Evolutionary conservation across 2,113 vertebrate genomes (phyloP).

Genomic region (Synodontis membranacea): DNA sequence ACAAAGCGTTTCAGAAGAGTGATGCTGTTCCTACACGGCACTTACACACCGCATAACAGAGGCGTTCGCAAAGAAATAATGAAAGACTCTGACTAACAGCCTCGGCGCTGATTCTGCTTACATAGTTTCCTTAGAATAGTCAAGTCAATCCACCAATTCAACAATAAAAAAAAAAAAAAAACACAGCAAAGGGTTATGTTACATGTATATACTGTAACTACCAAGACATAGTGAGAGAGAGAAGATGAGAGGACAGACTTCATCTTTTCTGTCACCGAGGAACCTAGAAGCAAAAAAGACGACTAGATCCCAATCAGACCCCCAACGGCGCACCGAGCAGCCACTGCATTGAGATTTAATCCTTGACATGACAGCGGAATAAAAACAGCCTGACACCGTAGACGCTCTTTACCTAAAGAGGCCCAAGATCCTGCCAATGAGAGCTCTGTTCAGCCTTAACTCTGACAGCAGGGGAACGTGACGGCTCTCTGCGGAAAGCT

Average conservation of each 20-base stretch:
- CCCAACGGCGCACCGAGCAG: constrained; percentile 71
- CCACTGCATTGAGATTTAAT: constrained; percentile 69
- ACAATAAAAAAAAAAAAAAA: constrained; percentile 38
- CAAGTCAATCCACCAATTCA: constrained; percentile 57
- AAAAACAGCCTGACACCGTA: constrained; percentile 78
- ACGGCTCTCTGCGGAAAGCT: constrained; percentile 52
- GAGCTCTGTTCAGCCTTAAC: constrained; percentile 68
- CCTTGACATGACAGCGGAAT: constrained; percentile 73
- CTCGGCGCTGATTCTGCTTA: constrained; percentile 2
- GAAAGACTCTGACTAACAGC: constrained; percentile 16
- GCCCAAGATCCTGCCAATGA: constrained; percentile 66
- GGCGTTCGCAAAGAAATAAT: constrained; percentile 15
- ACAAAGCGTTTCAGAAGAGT: constrained; percentile 23
- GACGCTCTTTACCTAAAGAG: constrained; percentile 73
- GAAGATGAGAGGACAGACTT: constrained; percentile 62
- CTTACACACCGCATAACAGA: constrained; percentile 19
- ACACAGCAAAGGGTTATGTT: constrained; percentile 2
- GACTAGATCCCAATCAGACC: constrained; percentile 74
- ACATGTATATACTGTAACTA: background rate
- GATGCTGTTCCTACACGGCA: constrained; percentile 13
- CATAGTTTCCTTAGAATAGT: constrained; percentile 66
- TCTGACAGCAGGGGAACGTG: constrained; percentile 72
- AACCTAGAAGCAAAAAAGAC: constrained; percentile 64
- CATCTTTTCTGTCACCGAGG: constrained; percentile 59
- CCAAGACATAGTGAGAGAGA: constrained; percentile 40